phyloP scores from a whole-genome alignment of 2,113 vertebrate species.

The Centrocercus urophasianus region DNA sequence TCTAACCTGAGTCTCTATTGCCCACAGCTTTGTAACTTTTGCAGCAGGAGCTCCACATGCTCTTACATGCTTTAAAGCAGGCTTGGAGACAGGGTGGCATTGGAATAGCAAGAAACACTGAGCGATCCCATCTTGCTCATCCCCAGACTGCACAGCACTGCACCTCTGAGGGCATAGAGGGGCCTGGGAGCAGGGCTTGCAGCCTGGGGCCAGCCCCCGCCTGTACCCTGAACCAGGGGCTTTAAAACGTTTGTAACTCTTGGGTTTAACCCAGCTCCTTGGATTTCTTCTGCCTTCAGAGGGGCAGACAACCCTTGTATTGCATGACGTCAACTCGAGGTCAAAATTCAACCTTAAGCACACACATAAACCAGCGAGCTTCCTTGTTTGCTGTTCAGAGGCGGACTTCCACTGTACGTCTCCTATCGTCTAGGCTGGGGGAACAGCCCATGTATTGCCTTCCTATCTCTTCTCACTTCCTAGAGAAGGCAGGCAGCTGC shows the following conservation, averaged over 20 bases:
- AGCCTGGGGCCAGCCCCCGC: neutral
- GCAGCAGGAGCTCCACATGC: slow-evolving; percentile 58
- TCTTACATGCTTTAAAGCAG: slow-evolving; percentile 64
- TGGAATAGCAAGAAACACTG: slow-evolving; percentile 29
- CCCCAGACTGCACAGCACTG: neutral
- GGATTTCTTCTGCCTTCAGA: slow-evolving; percentile 14
- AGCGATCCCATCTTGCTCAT: neutral
- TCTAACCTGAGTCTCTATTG: slow-evolving; percentile 79
- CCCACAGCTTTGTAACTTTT: slow-evolving; percentile 74
- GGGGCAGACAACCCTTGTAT: slow-evolving; percentile 25
- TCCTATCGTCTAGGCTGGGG: neutral
- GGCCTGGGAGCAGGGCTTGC: neutral
- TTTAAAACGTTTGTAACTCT: neutral
- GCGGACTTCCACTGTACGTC: slow-evolving; percentile 38
- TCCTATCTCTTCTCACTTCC: slow-evolving; percentile 23
- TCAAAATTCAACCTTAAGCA: slow-evolving; percentile 64
- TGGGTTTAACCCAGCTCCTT: neutral
- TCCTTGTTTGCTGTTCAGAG: slow-evolving; percentile 66
- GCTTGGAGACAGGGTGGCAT: slow-evolving; percentile 39
- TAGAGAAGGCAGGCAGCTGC: slow-evolving; percentile 48
- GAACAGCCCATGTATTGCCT: slow-evolving; percentile 21
- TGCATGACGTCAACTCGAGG: slow-evolving; percentile 32
- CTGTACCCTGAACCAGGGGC: neutral
- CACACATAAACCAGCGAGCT: slow-evolving; percentile 53
- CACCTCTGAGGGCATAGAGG: neutral